These are phyloP conservation scores for Tenthredo mesomela DNA, from an alignment of 2,888 invertebrate species.

Conservation along the genomic window DNA sequence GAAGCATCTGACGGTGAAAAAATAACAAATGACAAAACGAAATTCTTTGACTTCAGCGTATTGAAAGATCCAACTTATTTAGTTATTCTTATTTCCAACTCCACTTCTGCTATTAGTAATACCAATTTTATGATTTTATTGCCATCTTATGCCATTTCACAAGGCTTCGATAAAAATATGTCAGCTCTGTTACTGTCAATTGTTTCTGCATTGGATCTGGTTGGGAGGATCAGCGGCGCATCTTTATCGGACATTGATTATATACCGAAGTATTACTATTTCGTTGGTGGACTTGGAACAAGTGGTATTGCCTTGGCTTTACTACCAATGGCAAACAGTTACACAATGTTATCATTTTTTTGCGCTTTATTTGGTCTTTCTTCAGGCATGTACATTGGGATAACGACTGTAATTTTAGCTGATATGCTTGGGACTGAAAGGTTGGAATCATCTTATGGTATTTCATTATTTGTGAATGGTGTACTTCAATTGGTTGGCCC, in stretches of 20 bases:
- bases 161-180: slow-evolving; percentile 86
- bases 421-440: slow-evolving; percentile 91
- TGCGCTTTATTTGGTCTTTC: slow-evolving; percentile 90
- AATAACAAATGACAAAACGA: slow-evolving; percentile 70
- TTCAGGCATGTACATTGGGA: slow-evolving; percentile 91
- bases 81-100: slow-evolving; percentile 90
- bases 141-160: slow-evolving; percentile 87
- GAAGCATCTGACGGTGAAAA: slow-evolving; percentile 39
- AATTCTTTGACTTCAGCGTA: slow-evolving; percentile 87
- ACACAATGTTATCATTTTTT: slow-evolving; percentile 83
- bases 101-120: slow-evolving; percentile 91
- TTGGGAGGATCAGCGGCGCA: slow-evolving; percentile 91
- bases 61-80: slow-evolving; percentile 89
- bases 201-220: slow-evolving; percentile 90
- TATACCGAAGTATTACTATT: slow-evolving; percentile 91
- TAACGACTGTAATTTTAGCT: slow-evolving; percentile 93
- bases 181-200: slow-evolving; percentile 89
- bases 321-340: slow-evolving; percentile 85
- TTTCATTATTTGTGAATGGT: slow-evolving; percentile 92
- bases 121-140: slow-evolving; percentile 92
- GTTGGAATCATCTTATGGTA: slow-evolving; percentile 91
- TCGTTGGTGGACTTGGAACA: slow-evolving; percentile 87
- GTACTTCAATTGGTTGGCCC: slow-evolving; percentile 90
- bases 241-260: slow-evolving; percentile 88
- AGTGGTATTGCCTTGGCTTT: slow-evolving; percentile 88